Conservation (phyloP, 2,113 vertebrate species). For the Serilophus lunatus region DNA sequence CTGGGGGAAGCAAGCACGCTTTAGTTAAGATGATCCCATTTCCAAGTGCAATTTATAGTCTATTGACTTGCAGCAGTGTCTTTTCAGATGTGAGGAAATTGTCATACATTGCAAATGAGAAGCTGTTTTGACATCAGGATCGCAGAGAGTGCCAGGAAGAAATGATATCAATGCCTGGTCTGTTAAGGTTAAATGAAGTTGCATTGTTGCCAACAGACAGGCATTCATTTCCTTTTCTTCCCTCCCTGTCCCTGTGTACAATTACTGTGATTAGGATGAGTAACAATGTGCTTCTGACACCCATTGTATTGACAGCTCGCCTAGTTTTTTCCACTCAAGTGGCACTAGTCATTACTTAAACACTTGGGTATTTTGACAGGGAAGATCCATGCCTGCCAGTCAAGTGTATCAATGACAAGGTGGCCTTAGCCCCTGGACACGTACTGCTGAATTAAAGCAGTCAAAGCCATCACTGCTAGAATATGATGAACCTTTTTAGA, state of each 20-base stretch:
- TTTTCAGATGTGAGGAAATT: constrained; percentile 93
- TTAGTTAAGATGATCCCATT: constrained; percentile 89
- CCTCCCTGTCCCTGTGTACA: constrained; percentile 66
- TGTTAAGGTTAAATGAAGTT: constrained; percentile 87
- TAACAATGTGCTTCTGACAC: constrained; percentile 73
- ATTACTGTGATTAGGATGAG: constrained; percentile 83
- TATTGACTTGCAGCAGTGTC: constrained; percentile 92
- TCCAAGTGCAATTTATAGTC: constrained; percentile 95
- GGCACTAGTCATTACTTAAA: constrained; percentile 82
- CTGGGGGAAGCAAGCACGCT: constrained; percentile 80
- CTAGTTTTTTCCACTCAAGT: constrained; percentile 80
- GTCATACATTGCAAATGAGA: constrained; percentile 97
- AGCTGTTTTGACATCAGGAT: constrained; percentile 86
- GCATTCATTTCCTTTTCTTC: constrained; percentile 80
- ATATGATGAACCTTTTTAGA: constrained; percentile 78
- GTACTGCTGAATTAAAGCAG: constrained; percentile 83
- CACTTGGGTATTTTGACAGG: constrained; percentile 78
- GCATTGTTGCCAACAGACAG: constrained; percentile 76
- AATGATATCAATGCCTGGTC: constrained; percentile 81
- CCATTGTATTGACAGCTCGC: constrained; percentile 72
- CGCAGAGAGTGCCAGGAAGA: constrained; percentile 74
- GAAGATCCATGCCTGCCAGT: constrained; percentile 82
- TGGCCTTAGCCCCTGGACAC: constrained; percentile 73
- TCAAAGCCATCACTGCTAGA: constrained; percentile 73
- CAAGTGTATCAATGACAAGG: constrained; percentile 85